Base-by-base conservation (phyloP, 2,113 vertebrate genomes). In the Chrysemys picta region DNA sequence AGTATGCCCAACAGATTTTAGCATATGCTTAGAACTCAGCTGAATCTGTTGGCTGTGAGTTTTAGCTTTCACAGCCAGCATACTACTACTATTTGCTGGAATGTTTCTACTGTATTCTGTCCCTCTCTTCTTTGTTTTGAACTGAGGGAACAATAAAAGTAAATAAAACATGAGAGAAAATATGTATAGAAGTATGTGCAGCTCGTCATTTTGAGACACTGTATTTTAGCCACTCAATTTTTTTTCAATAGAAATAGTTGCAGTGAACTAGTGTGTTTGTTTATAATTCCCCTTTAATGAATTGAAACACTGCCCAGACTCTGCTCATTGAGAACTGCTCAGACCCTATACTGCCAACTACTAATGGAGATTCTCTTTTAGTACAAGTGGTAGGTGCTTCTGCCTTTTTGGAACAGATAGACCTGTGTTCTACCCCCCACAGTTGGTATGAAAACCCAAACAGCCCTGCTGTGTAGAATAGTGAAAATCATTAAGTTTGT, bases 231-330 rank as follows among this genome's bases (percentile, higher is more conserved):
- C 86, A 50, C 83, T 88, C 82, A 59, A 80, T 85, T 93, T 93
- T 69, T 96, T 95, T 97, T 62, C 75, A 90, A 0, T 17, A 80
- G 78, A 83, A 87, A 80, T 49, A 93, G n/a, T n/a, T 54, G 78
- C 5, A 75, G 65, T 92, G 12, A 56, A 84, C 11, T 57, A 50
- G n/a, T 96, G 93, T 91, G 45, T 96, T 96, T 98, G 88, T 97
- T 65, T 97, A 94, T 80, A 96, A 94, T 72, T 97, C 97, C 89
- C 97, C 97, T 95, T 96, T 97, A 42, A 95, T 97, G 97, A 95
- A 96, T 97, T 89, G 96, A 97, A 97, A 96, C 87, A 94, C 59
- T 97, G 93, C 89, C 93, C 89, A 95, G 4, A 72, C n/a, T 82
- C 87, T 94, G 53, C 21, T 54, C 53, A 54, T 21, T 54, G 53